Conservation (phyloP, 2,888 invertebrate species). For the Sacculina carcini region DNA sequence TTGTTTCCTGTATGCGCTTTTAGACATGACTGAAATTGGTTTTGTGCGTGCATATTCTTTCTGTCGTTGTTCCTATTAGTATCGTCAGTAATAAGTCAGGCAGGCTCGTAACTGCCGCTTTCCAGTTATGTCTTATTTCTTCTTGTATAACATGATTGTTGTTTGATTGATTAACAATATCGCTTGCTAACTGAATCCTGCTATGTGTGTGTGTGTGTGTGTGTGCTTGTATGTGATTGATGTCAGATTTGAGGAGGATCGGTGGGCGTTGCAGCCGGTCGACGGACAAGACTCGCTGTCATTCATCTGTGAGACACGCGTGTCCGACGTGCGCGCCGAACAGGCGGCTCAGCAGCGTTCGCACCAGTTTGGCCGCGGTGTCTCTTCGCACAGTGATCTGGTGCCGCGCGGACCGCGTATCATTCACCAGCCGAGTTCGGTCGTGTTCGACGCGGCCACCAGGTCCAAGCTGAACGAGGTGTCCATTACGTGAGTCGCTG, state of each 20-base stretch:
- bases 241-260: constrained; percentile 20
- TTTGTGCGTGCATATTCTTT: too few species aligned
- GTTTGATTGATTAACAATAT: too few species aligned
- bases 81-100: too few species aligned
- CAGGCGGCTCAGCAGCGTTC: constrained; percentile 36
- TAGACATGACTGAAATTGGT: too few species aligned
- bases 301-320: constrained; percentile 50
- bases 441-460: constrained; percentile 52
- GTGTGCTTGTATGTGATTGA: background rate
- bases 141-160: too few species aligned
- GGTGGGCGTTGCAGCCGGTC: constrained; percentile 62
- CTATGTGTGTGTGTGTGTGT: background rate
- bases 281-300: constrained; percentile 45
- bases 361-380: constrained; percentile 59
- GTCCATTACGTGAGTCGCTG: constrained; percentile 30
- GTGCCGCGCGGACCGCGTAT: constrained; percentile 73
- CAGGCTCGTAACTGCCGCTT: too few species aligned
- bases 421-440: constrained; percentile 52
- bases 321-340: constrained; percentile 33
- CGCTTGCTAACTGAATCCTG: too few species aligned
- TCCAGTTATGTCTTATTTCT: too few species aligned
- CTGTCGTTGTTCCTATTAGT: too few species aligned
- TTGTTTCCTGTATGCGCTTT: too few species aligned
- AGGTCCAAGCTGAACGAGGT: constrained; percentile 42
- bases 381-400: constrained; percentile 45